Percentiles rank a stretch among this genome's conserved stretches.
Conservation (phyloP, 2,113 vertebrate genomes). For the Sceloporus undulatus region DNA sequence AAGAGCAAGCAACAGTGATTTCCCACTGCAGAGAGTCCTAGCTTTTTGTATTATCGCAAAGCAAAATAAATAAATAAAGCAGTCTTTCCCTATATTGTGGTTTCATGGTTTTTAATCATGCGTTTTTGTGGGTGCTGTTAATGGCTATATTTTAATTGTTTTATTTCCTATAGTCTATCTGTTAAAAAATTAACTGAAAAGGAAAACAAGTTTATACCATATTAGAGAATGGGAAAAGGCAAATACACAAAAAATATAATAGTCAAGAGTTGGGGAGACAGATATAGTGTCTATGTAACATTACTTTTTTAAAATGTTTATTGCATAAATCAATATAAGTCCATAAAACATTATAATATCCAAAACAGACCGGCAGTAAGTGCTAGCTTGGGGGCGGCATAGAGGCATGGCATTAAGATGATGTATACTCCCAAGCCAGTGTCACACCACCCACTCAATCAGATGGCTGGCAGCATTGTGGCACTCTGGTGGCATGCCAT, state of each 20-base stretch:
- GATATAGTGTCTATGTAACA: neutral
- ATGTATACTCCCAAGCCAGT: no score
- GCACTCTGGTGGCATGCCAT: no score
- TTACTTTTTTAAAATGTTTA: no score
- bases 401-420: no score
- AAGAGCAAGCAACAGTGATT: constrained; percentile 64
- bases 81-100: no score
- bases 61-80: neutral
- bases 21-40: constrained; percentile 27
- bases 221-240: neutral
- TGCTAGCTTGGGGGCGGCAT: no score
- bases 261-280: neutral
- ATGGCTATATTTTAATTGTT: neutral
- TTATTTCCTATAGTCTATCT: neutral
- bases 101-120: neutral
- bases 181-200: neutral
- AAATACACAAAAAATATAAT: neutral
- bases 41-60: constrained; percentile 45
- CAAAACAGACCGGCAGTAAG: no score
- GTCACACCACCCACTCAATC: no score
- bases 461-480: no score
- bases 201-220: neutral
- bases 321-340: no score
- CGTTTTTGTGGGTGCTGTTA: neutral
- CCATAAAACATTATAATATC: no score